A percentile compares a stretch with the other conserved stretches of the same genome.
phyloP scores from a whole-genome alignment of 2,797 vertebrate species.

The Platalea minor region DNA sequence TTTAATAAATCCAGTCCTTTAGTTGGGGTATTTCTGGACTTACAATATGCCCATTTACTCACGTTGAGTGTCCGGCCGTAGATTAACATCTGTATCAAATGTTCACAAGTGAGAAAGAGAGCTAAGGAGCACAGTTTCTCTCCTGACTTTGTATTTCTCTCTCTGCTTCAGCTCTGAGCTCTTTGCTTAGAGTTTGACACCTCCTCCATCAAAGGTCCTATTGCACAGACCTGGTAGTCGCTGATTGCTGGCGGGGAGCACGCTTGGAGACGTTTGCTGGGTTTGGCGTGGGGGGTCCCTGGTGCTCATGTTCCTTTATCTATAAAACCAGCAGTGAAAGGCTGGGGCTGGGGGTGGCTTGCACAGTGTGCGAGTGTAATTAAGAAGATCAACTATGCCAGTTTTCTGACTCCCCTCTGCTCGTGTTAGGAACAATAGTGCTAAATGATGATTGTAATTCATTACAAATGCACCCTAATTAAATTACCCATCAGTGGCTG shows the following conservation, averaged over 20 bases:
- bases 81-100: not conserved
- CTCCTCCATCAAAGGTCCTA: not conserved
- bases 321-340: not conserved
- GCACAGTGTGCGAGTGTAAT: not conserved
- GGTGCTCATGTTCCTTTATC: not conserved
- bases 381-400: slow-evolving; percentile 10
- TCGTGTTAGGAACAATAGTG: slow-evolving; percentile 20
- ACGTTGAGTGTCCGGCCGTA: fast-evolving
- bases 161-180: not conserved
- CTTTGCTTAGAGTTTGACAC: not conserved
- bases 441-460: slow-evolving; percentile 76
- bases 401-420: slow-evolving; percentile 53
- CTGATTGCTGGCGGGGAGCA: not conserved
- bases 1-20: not conserved
- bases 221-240: not conserved
- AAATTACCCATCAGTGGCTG: slow-evolving; percentile 72
- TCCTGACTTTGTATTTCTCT: not conserved
- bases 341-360: not conserved
- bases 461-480: slow-evolving; percentile 75
- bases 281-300: fast-evolving
- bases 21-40: not conserved
- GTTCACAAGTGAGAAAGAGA: not conserved
- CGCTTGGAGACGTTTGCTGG: not conserved
- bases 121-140: not conserved
- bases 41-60: fast-evolving